A percentile compares a stretch with the other conserved stretches of the same genome.
Evolutionary conservation across 2,888 invertebrate genomes (phyloP).

Genomic region (Megaustenia siamemsis): DNA sequence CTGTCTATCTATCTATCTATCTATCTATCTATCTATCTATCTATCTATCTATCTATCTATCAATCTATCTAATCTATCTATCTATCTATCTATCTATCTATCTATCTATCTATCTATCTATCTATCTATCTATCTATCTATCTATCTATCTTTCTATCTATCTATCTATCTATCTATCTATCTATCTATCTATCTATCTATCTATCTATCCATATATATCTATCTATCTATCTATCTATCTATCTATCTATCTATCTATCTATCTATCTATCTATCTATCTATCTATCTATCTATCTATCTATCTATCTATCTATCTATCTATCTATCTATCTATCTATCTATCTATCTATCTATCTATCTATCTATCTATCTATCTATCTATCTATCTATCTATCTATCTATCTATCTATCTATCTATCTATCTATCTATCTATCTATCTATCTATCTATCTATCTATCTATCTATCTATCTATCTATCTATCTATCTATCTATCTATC

Average conservation of each 20-base stretch:
- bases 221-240: constrained; percentile 8
- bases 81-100: constrained; percentile 8
- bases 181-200: neutral
- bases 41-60: neutral
- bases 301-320: constrained; percentile 12
- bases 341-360: constrained; percentile 13
- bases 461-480: constrained; percentile 9
- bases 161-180: constrained; percentile 8
- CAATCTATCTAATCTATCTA: neutral
- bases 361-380: constrained; percentile 16
- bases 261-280: neutral
- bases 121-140: constrained; percentile 2
- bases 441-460: neutral
- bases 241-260: neutral
- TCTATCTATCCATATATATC: neutral
- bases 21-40: constrained; percentile 10
- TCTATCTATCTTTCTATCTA: constrained; percentile 9
- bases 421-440: constrained; percentile 9
- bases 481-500: constrained; percentile 28
- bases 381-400: constrained; percentile 2
- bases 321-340: constrained; percentile 17
- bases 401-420: constrained; percentile 5
- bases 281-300: constrained; percentile 12
- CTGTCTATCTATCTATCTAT: neutral
- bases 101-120: neutral